Conservation (phyloP, 2,888 invertebrate species). For the Morpho deidamia region DNA sequence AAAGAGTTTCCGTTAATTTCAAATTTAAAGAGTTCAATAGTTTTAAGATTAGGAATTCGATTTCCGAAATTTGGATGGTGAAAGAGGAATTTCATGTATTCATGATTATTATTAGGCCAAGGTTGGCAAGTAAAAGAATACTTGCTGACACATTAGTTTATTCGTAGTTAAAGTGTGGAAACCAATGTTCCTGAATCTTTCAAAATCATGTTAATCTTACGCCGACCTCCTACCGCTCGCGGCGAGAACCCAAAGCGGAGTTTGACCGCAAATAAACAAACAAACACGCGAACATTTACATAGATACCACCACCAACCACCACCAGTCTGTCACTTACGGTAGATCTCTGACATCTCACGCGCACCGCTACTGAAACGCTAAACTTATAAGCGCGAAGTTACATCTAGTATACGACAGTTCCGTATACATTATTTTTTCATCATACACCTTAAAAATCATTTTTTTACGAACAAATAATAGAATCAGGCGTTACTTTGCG, state of each 20-base stretch:
- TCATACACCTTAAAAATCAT: no score
- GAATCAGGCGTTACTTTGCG: no score
- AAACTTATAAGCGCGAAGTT: background rate
- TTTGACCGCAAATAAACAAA: constrained; percentile 42
- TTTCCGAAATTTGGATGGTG: no score
- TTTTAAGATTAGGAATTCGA: no score
- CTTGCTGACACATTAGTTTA: no score
- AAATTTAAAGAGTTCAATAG: no score
- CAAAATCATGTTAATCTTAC: constrained; percentile 28
- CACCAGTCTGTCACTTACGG: constrained; percentile 3
- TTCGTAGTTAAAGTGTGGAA: no score
- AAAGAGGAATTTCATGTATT: no score
- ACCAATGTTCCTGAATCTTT: constrained; percentile 5
- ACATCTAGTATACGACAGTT: background rate
- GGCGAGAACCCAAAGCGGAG: constrained; percentile 45
- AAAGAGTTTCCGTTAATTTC: no score
- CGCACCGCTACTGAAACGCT: constrained; percentile 50
- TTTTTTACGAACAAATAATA: no score
- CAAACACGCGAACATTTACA: constrained; percentile 21
- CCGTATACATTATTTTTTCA: background rate
- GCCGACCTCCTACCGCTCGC: constrained; percentile 49
- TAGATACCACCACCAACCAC: constrained; percentile 4
- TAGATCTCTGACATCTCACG: constrained; percentile 59
- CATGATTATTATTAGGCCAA: no score
- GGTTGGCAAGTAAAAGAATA: no score